These are phyloP conservation scores for Andricus curvator DNA, from an alignment of 2,888 invertebrate genomes.

Conservation along the genomic window DNA sequence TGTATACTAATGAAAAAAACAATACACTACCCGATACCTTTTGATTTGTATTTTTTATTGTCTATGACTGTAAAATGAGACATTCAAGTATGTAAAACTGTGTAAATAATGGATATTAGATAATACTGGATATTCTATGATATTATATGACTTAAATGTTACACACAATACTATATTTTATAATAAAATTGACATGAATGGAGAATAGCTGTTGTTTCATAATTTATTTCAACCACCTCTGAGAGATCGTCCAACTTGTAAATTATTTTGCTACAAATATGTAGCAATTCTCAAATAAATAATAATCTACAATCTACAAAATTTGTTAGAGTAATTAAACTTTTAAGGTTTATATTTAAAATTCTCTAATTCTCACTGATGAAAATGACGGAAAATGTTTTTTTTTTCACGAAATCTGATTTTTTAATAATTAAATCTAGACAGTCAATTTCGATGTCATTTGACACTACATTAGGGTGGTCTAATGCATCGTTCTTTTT, in stretches of 20 bases:
- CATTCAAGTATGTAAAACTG: conserved; percentile 34
- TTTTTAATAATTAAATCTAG: too few species aligned
- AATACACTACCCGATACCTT: not conserved
- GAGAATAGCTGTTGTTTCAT: not conserved
- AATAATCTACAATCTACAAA: too few species aligned
- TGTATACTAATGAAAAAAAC: not conserved
- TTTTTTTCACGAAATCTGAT: too few species aligned
- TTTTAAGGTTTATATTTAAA: too few species aligned
- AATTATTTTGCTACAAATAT: too few species aligned
- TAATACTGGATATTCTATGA: conserved; percentile 57
- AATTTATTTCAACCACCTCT: not conserved
- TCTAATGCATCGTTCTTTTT: too few species aligned
- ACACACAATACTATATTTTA: conserved; percentile 70
- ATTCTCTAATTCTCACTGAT: too few species aligned
- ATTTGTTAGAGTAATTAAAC: too few species aligned
- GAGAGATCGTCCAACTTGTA: not conserved
- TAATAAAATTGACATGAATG: conserved; percentile 63
- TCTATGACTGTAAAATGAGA: conserved; percentile 23
- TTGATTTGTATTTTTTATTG: conserved; percentile 12
- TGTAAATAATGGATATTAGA: conserved; percentile 42
- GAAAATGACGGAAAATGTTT: too few species aligned
- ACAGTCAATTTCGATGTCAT: too few species aligned
- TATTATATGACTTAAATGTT: conserved; percentile 64
- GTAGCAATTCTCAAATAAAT: too few species aligned
- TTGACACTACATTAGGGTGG: too few species aligned